Conservation (phyloP, 1,140 invertebrate species). For the Campoletis sonorensis region DNA sequence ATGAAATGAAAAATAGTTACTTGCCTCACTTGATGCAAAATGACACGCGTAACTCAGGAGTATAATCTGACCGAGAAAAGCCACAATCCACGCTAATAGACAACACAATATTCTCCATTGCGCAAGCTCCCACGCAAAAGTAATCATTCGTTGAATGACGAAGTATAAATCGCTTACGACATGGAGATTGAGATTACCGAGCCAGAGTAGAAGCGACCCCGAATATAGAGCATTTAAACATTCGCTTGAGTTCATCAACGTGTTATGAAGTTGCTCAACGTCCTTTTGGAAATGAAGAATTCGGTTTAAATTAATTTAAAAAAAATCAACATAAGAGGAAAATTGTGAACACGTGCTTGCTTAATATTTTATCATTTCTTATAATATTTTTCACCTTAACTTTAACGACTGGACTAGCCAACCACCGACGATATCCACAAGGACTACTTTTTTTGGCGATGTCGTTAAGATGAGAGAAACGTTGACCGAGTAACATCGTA, state of each 20-base stretch:
- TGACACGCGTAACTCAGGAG: conserved; percentile 64
- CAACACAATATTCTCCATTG: conserved; percentile 55
- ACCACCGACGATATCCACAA: conserved; percentile 27
- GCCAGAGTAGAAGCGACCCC: conserved; percentile 65
- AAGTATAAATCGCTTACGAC: conserved; percentile 65
- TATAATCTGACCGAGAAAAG: conserved; percentile 61
- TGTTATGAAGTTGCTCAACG: conserved; percentile 63
- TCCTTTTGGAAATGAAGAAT: conserved; percentile 54
- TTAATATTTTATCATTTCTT: not conserved
- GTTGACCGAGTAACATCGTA: conserved; percentile 60
- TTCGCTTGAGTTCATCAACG: conserved; percentile 65
- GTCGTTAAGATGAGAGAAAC: conserved; percentile 66
- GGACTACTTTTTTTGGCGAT: conserved; percentile 53
- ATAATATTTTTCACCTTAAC: not conserved
- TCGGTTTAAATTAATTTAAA: not conserved
- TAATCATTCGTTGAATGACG: conserved; percentile 51
- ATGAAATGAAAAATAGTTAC: not conserved
- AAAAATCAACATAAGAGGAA: not conserved
- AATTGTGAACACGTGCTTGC: not conserved
- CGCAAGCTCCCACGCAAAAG: not conserved
- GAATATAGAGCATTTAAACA: conserved; percentile 59
- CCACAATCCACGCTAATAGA: conserved; percentile 59
- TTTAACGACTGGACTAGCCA: conserved; percentile 23
- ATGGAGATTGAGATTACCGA: conserved; percentile 65
- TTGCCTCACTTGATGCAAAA: conserved; percentile 63